A percentile compares a stretch with the other conserved stretches of the same genome.
Conservation (phyloP, 2,113 vertebrate species). For the Meleagris gallopavo region DNA sequence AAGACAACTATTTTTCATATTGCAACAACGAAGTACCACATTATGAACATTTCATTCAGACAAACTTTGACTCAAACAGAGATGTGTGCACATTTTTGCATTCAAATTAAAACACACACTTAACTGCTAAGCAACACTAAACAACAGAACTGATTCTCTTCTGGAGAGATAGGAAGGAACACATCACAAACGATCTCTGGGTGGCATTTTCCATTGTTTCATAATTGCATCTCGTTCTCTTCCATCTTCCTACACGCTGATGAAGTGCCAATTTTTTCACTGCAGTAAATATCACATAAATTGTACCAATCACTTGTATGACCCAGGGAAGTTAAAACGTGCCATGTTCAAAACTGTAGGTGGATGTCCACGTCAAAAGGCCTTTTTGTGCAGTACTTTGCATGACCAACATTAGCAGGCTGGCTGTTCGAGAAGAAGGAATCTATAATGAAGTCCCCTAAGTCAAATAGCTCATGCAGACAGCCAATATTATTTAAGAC, state of each 20-base stretch:
- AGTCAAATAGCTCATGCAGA: slow-evolving; percentile 1
- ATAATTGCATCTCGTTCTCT: not conserved
- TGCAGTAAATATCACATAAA: not conserved
- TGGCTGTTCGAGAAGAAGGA: not conserved
- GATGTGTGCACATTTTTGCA: not conserved
- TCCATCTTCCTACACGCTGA: not conserved
- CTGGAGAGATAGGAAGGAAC: not conserved
- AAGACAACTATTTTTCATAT: not conserved
- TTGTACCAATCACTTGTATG: not conserved
- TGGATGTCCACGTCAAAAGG: not conserved
- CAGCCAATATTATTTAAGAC: not conserved
- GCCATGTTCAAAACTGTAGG: not conserved
- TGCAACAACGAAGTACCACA: not conserved
- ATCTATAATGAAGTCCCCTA: not conserved
- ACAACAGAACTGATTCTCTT: not conserved
- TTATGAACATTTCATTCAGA: not conserved
- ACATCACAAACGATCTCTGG: accelerated
- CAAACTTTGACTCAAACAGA: not conserved
- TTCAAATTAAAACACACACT: not conserved
- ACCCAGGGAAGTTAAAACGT: not conserved
- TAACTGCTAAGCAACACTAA: not conserved
- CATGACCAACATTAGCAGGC: not conserved
- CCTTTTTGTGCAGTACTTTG: not conserved
- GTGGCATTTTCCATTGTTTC: not conserved
- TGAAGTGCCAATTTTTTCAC: not conserved